Percentiles rank a stretch among this genome's conserved stretches.
Evolutionary conservation across 2,113 vertebrate species (phyloP).

Genomic region (Semicossyphus pulcher): DNA sequence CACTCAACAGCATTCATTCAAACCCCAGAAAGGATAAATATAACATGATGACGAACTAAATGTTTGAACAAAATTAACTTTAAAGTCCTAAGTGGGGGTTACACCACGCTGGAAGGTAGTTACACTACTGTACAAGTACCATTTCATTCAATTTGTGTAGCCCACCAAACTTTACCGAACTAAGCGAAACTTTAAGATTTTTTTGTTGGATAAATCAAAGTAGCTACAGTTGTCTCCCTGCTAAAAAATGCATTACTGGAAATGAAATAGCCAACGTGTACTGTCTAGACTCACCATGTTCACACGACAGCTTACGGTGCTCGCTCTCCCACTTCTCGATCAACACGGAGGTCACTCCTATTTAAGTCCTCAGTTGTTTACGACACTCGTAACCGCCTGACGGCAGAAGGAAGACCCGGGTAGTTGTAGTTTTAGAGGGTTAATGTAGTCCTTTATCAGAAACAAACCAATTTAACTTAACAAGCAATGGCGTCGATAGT

Average conservation of each 20-base stretch:
- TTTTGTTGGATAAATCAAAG: neutral
- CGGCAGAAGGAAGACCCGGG: slow-evolving; percentile 9
- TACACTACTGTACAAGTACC: neutral
- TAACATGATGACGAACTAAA: neutral
- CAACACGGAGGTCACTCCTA: slow-evolving; percentile 64
- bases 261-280: accelerated
- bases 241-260: neutral
- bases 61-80: neutral
- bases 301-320: neutral
- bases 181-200: neutral
- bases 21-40: neutral
- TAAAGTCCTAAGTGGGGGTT: neutral
- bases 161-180: neutral
- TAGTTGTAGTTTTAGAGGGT: slow-evolving; percentile 55
- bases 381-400: slow-evolving; percentile 31
- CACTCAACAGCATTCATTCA: neutral
- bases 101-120: neutral
- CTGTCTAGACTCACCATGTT: slow-evolving; percentile 71
- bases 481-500: neutral
- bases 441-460: neutral
- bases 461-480: neutral
- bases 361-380: slow-evolving; percentile 36
- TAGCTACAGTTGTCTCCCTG: neutral
- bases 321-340: slow-evolving; percentile 19
- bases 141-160: neutral